phyloP scores from a whole-genome alignment of 1,140 invertebrate genomes.

The Carposina sasakii region DNA sequence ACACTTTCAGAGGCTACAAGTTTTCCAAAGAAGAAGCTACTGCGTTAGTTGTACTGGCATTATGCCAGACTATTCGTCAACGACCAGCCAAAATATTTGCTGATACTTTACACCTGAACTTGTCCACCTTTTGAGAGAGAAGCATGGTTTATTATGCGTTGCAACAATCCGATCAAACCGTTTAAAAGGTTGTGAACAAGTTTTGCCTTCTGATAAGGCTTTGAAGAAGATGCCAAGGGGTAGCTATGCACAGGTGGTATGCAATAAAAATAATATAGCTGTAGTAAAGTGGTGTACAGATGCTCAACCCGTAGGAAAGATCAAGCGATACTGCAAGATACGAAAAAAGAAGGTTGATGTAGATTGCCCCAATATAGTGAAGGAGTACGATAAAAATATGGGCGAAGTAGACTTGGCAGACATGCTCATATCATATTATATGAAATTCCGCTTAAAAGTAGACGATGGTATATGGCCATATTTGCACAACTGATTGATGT shows the following conservation, averaged over 20 bases:
- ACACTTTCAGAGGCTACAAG: not conserved
- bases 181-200: not conserved
- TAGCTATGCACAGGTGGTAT: not conserved
- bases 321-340: not conserved
- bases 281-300: not conserved
- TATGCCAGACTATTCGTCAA: not conserved
- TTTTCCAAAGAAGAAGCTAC: not conserved
- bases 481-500: no score
- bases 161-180: conserved; percentile 1
- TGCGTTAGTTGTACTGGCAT: not conserved
- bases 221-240: not conserved
- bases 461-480: not conserved
- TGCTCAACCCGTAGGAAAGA: not conserved
- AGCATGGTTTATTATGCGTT: not conserved
- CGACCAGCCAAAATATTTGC: not conserved
- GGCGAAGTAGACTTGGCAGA: not conserved
- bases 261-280: not conserved
- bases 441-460: not conserved
- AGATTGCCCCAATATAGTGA: no score
- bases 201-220: not conserved
- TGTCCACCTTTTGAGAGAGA: not conserved
- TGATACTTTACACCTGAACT: not conserved
- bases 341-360: not conserved
- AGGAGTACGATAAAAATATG: not conserved
- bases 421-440: not conserved